phyloP scores from a whole-genome alignment of 64 coral and sea anemone species.

The Stichodactyla mertensii region DNA sequence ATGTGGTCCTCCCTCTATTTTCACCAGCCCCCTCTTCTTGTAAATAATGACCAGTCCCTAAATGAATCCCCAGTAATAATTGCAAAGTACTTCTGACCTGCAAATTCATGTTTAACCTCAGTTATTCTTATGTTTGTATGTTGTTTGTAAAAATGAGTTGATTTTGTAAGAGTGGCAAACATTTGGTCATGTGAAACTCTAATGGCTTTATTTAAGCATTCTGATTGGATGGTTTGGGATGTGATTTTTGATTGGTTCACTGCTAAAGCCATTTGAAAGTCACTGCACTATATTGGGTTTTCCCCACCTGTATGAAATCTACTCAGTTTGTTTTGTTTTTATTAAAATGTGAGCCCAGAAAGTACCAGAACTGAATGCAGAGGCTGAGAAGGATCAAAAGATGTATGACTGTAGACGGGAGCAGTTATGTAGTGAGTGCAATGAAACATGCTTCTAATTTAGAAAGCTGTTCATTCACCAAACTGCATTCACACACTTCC shows the following conservation, averaged over 20 bases:
- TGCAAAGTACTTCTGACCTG: no score
- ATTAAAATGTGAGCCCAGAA: not conserved
- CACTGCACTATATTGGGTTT: not conserved
- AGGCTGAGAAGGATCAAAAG: not conserved
- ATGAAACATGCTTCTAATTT: slow-evolving; percentile 5
- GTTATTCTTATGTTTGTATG: not conserved
- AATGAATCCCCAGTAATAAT: no score
- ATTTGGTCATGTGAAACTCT: not conserved
- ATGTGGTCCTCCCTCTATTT: no score
- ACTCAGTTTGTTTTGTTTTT: slow-evolving; percentile 8
- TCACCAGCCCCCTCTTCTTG: no score
- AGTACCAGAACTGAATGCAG: not conserved
- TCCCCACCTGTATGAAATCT: not conserved
- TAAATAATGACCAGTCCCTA: no score
- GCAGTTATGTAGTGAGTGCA: slow-evolving; percentile 21
- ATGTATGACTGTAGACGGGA: slow-evolving; percentile 4
- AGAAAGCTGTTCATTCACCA: slow-evolving; percentile 6
- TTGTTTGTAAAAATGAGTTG: not conserved
- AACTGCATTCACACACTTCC: slow-evolving; percentile 2
- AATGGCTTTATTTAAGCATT: not conserved
- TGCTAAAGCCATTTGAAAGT: not conserved
- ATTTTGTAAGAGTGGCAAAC: not conserved
- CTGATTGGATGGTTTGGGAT: not conserved
- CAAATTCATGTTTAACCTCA: no score
- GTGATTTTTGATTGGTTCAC: not conserved